Percentiles rank a stretch among this genome's conserved stretches.
Evolutionary conservation across 1,140 invertebrate species (phyloP).

Genomic region (Bombus polaris): DNA sequence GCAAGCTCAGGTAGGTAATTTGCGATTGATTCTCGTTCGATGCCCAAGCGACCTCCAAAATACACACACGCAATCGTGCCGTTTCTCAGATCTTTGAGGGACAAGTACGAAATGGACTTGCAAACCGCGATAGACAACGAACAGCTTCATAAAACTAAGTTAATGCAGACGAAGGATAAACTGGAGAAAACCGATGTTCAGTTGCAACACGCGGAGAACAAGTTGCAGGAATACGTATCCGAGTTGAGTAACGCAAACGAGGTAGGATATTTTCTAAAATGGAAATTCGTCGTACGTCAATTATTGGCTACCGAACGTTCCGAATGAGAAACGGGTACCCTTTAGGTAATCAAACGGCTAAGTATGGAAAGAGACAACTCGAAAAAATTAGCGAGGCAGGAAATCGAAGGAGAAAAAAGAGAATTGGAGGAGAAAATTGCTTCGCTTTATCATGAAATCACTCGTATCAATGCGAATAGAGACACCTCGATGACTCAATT

Average conservation of each 20-base stretch:
- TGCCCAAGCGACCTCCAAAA: no score
- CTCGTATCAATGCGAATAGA: slow-evolving; percentile 71
- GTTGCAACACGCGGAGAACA: slow-evolving; percentile 80
- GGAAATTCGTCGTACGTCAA: not conserved
- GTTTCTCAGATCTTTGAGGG: slow-evolving; percentile 85
- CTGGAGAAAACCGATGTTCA: slow-evolving; percentile 82
- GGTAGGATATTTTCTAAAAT: slow-evolving; percentile 68
- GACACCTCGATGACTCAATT: slow-evolving; percentile 75
- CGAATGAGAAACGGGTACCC: not conserved
- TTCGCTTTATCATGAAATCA: slow-evolving; percentile 75
- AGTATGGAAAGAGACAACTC: slow-evolving; percentile 81
- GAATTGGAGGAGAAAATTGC: slow-evolving; percentile 75
- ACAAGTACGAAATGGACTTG: slow-evolving; percentile 89
- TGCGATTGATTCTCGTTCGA: not conserved
- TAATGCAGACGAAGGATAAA: slow-evolving; percentile 84
- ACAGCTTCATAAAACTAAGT: slow-evolving; percentile 82
- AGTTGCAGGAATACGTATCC: slow-evolving; percentile 62
- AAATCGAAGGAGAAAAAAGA: slow-evolving; percentile 81
- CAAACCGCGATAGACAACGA: slow-evolving; percentile 84
- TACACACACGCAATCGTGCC: no score
- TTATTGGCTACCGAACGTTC: not conserved
- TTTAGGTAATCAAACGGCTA: slow-evolving; percentile 81
- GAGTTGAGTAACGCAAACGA: slow-evolving; percentile 84
- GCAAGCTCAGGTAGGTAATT: slow-evolving; percentile 85
- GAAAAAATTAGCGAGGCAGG: slow-evolving; percentile 80